Percentiles rank a stretch among this genome's conserved stretches.
phyloP scores from a whole-genome alignment of 2,797 vertebrate species.

The Microhierax caerulescens region DNA sequence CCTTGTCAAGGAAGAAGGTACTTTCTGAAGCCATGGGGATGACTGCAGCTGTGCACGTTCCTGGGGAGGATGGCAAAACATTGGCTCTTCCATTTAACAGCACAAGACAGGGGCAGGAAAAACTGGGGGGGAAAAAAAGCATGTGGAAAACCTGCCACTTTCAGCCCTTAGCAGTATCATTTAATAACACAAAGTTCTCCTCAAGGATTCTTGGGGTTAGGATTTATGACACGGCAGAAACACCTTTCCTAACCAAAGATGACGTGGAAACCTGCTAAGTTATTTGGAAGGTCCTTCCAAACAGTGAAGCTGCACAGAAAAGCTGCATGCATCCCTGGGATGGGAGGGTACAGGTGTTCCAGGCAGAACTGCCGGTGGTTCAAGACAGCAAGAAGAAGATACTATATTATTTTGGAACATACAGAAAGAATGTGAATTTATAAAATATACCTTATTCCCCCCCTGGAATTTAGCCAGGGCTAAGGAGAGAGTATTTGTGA shows the following conservation, averaged over 20 bases:
- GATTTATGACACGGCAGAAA: neutral
- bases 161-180: neutral
- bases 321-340: neutral
- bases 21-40: neutral
- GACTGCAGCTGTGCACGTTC: neutral
- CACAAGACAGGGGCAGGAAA: neutral
- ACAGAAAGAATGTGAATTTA: neutral
- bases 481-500: neutral
- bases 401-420: neutral
- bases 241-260: neutral
- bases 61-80: slow-evolving; percentile 15
- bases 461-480: neutral
- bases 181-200: neutral
- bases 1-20: neutral
- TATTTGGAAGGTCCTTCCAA: neutral
- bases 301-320: neutral
- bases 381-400: neutral
- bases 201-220: neutral
- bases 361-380: neutral
- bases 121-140: neutral
- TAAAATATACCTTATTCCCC: neutral
- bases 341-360: neutral
- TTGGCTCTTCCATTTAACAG: slow-evolving; percentile 29
- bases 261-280: neutral
- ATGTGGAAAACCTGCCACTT: neutral